Evolutionary conservation across 2,113 vertebrate genomes (phyloP), one percentile per base, ranked within the genome.

Genomic region (Chitala chitala): DNA sequence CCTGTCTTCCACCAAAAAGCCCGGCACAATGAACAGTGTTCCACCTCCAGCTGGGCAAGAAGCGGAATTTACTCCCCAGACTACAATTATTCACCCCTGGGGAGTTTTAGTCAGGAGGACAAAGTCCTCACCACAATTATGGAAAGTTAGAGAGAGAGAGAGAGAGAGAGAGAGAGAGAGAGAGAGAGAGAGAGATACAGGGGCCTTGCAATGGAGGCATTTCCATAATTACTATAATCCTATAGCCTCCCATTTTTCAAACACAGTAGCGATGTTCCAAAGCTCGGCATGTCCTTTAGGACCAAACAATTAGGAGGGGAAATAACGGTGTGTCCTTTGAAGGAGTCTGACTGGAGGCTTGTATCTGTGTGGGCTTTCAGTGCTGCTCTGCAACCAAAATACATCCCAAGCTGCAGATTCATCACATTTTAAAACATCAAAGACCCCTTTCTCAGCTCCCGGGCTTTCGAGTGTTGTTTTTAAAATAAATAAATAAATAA

Each of bases 171-270:
- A n/a, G n/a, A n/a, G n/a, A n/a, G n/a, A n/a, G n/a, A n/a, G n/a
- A n/a, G n/a, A n/a, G n/a, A n/a, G n/a, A n/a, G n/a, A n/a, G n/a
- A n/a, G n/a, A n/a, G n/a, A n/a, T n/a, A n/a, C n/a, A n/a, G n/a
- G n/a, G n/a, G 59, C 33, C 33, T 9, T 29, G 17, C 1, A 29
- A 36, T 20, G 15, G 33, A 63, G 59, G 8, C 31, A 63, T 63
- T 38, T 63, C 33, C 59, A 38, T 63, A 63, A 63, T 63, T 63
- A 63, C 17, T 20, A 63, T 38, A 63, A 38, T 38, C 59, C 33
- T 38, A 38, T 33, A 63, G n/a, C 31, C n/a, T 13, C 29, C 59
- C 5, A 17, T 20, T 63, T 63, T 63, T 38, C 31, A 36, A 8
- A 36, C 31, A 36, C 26, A 59, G 56, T 31, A 59, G 17, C 56